A percentile compares a stretch with the other conserved stretches of the same genome.
phyloP scores from a whole-genome alignment of 2,797 vertebrate species.

The Muscicapa striata region DNA sequence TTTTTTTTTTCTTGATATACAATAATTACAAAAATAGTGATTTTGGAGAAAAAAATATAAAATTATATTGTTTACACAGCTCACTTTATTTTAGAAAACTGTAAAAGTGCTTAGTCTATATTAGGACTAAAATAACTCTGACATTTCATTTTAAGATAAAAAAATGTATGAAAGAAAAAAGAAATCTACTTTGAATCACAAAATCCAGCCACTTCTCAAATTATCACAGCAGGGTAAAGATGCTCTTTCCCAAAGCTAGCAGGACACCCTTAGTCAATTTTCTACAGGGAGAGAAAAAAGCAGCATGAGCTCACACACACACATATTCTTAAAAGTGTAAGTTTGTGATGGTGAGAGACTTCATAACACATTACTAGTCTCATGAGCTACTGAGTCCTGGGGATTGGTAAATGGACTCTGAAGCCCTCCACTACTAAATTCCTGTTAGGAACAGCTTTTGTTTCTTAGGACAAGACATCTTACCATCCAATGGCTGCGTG shows the following conservation, averaged over 20 bases:
- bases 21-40: not conserved
- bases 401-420: slow-evolving; percentile 59
- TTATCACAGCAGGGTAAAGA: slow-evolving; percentile 4
- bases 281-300: not conserved
- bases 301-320: not conserved
- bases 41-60: not conserved
- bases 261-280: not conserved
- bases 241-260: not conserved
- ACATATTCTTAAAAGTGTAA: not conserved
- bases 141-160: not conserved
- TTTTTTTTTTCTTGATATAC: not conserved
- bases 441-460: slow-evolving; percentile 13
- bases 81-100: not conserved
- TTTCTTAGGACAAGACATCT: slow-evolving; percentile 40
- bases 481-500: slow-evolving; percentile 37
- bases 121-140: not conserved
- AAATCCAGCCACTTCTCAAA: slow-evolving; percentile 6
- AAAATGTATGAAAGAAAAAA: not conserved
- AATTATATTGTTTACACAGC: not conserved
- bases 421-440: slow-evolving; percentile 8
- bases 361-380: slow-evolving; percentile 54
- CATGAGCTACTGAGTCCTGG: slow-evolving; percentile 41
- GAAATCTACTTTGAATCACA: not conserved
- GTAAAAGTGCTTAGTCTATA: not conserved
- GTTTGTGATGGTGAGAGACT: slow-evolving; percentile 25